Percentiles rank a stretch among this genome's conserved stretches.
Conservation (phyloP, 1,140 invertebrate species). For the Trichomalopsis sarcophagae region DNA sequence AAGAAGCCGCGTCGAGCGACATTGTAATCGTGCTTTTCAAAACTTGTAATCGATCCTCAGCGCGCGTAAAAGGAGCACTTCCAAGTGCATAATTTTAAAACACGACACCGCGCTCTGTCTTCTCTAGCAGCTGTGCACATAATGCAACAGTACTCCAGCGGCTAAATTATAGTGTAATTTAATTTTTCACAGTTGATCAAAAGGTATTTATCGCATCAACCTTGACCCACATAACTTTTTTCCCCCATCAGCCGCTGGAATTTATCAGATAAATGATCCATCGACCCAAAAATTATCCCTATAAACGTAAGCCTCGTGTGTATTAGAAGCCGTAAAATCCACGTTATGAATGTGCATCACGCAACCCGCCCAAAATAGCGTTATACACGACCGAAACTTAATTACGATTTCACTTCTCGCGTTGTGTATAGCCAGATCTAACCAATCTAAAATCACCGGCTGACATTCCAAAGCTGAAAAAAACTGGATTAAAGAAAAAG, state of each 20-base stretch:
- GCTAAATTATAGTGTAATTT: not conserved
- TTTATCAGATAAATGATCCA: not conserved
- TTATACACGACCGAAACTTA: too few species aligned
- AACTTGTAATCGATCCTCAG: conserved; percentile 36
- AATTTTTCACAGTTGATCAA: too few species aligned
- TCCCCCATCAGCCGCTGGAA: too few species aligned
- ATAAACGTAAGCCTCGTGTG: not conserved
- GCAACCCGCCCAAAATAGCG: not conserved
- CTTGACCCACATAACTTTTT: too few species aligned
- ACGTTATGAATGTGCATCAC: conserved; percentile 2
- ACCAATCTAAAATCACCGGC: not conserved
- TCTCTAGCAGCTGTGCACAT: not conserved
- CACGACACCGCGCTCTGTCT: not conserved
- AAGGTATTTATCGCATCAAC: too few species aligned
- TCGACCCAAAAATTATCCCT: too few species aligned
- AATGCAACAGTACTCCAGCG: not conserved
- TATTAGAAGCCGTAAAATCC: not conserved
- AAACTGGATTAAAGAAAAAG: not conserved
- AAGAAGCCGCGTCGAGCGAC: not conserved
- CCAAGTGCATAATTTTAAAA: conserved; percentile 16
- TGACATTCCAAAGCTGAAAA: not conserved
- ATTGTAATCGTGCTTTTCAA: conserved; percentile 30
- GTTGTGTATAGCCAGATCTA: too few species aligned
- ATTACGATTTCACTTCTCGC: too few species aligned
- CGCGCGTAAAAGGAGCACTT: conserved; percentile 13